phyloP scores from a whole-genome alignment of 2,113 vertebrate species.

The Lagopus muta region DNA sequence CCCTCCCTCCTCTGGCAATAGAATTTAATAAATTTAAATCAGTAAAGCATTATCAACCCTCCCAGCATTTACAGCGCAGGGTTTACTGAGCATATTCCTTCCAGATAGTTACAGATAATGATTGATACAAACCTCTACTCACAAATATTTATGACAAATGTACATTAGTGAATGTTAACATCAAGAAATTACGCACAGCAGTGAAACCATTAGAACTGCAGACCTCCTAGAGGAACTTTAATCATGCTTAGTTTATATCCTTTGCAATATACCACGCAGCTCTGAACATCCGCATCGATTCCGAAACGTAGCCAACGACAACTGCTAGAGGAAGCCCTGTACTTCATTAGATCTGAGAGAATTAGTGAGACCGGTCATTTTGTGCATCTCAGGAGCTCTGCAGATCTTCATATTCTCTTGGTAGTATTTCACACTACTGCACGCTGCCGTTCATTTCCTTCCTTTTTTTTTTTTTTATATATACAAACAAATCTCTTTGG shows the following conservation, averaged over 20 bases:
- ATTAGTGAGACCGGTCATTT: not conserved
- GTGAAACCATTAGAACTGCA: not conserved
- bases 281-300: not conserved
- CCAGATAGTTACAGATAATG: not conserved
- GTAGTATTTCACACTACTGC: not conserved
- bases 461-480: not conserved
- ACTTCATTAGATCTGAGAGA: not conserved
- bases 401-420: not conserved
- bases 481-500: not conserved
- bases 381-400: not conserved
- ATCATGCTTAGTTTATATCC: not conserved
- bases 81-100: not conserved
- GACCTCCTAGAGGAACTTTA: not conserved
- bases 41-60: slow-evolving; percentile 28
- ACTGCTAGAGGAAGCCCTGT: not conserved
- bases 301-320: not conserved
- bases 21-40: slow-evolving; percentile 9
- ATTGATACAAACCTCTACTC: not conserved
- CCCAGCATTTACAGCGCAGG: not conserved
- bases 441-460: not conserved
- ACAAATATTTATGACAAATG: not conserved
- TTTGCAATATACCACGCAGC: not conserved
- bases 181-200: not conserved
- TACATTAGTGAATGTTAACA: not conserved
- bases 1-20: not conserved